Base-by-base conservation (phyloP, 2,113 vertebrate genomes). In the Thalassarche chlororhynchos region DNA sequence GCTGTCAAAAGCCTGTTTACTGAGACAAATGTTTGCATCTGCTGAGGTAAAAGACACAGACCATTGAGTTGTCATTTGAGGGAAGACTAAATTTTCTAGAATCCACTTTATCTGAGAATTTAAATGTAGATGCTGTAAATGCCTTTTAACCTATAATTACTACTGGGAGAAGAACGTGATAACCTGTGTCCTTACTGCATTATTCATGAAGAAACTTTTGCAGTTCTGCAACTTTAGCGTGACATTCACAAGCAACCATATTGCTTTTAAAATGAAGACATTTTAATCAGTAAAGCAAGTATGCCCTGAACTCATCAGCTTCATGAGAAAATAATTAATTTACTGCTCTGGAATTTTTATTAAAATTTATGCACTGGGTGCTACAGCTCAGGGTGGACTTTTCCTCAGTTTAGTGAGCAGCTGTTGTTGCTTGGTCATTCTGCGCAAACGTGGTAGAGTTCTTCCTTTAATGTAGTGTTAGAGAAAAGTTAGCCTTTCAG, bases 361-460 rank as follows among this genome's bases (percentile, higher is more conserved):
- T 88, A 52, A 77, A 42, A 77, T 42, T 40, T 66, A 32, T 68
- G 47, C 4, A 14, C 24, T 74, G 38, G 23, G 5, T 80, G 51
- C 42, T 84, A 3, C n/a, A 71, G 83, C 51, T 78, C 14, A 74
- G 55, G 34, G 14, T 90, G n/a, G 20, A 20, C 25, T 91, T 90
- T 77, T 38, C 32, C 25, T 90, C 40, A 14, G 17, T 47, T 89
- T 25, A 57, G n/a, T 62, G 87, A 55, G 71, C 58, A 69, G 58
- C 44, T 90, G n/a, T 32, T 60, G 8, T 49, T 65, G 40, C 44
- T 81, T 92, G 42, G 38, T 70, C 38, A 32, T 86, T 84, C 36
- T 78, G 31, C 4, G 1, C 0, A 1, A 19, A 52, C 0, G 0
- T 62, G 55, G 29, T 80, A 8, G 54, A 65, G 66, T 31, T 70